These are phyloP conservation scores for Hemitrygon akajei DNA, from an alignment of 2,797 vertebrate genomes.

Conservation along the genomic window DNA sequence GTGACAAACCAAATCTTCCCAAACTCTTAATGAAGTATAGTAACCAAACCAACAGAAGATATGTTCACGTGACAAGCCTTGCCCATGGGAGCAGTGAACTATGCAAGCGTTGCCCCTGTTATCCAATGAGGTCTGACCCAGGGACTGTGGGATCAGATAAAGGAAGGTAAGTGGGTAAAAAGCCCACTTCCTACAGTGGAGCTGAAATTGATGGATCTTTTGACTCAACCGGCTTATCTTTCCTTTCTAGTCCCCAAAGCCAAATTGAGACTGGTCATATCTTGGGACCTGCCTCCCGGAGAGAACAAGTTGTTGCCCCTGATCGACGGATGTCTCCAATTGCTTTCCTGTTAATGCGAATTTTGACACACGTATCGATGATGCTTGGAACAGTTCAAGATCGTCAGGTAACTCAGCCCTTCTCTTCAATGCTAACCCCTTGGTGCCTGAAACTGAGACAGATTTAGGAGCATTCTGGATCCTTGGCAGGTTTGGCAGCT, in stretches of 20 bases:
- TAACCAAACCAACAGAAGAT: no score
- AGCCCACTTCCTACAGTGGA: background rate
- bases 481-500: no score
- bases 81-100: no score
- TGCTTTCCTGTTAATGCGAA: conserved; percentile 54
- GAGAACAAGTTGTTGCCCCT: conserved; percentile 53
- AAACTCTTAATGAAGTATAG: no score
- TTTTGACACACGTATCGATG: conserved; percentile 58
- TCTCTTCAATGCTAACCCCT: background rate
- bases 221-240: background rate
- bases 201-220: background rate
- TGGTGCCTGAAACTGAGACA: background rate
- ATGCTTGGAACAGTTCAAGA: conserved; percentile 50
- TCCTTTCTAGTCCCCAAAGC: conserved; percentile 40
- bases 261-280: conserved; percentile 55
- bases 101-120: no score
- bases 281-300: conserved; percentile 45
- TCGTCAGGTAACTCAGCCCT: background rate
- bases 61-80: no score
- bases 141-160: no score
- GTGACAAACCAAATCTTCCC: no score
- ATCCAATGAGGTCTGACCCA: no score
- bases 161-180: no score
- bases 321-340: conserved; percentile 49
- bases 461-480: no score